Conservation (phyloP, 92 coral and sea anemone genomes). For the Paragorgia papillata region DNA sequence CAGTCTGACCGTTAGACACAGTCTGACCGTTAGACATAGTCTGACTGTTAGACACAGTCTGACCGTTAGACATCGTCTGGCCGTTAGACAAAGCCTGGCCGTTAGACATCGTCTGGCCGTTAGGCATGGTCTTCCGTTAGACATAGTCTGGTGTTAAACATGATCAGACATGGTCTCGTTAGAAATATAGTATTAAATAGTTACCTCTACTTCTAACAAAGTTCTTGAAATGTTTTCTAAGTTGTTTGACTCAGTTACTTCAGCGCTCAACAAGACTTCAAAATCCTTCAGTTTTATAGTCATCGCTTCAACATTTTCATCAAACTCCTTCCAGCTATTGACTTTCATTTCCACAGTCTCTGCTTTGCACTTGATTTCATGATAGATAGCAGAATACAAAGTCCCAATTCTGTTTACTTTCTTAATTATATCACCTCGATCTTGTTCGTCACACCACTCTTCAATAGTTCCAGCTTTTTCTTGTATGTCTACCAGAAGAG, state of each 20-base stretch:
- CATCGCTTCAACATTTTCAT: constrained; percentile 78
- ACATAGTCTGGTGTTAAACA: no score
- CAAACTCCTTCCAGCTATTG: constrained; percentile 64
- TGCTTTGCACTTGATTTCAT: background rate
- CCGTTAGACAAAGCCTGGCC: no score
- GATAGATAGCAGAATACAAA: background rate
- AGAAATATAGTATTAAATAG: no score
- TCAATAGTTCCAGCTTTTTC: background rate
- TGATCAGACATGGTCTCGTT: no score
- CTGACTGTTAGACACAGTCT: no score
- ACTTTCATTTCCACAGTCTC: background rate
- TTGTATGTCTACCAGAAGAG: background rate
- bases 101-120: no score
- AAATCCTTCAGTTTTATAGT: constrained; percentile 72
- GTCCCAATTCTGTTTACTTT: background rate
- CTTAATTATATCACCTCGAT: background rate
- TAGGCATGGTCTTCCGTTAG: no score
- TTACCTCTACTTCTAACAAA: constrained; percentile 22
- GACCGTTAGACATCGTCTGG: no score
- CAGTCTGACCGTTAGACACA: no score
- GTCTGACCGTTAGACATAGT: no score
- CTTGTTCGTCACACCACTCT: background rate
- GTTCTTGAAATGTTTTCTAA: background rate
- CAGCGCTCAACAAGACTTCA: constrained; percentile 37
- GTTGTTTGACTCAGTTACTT: constrained; percentile 1